Percentiles rank a stretch among this genome's conserved stretches.
Evolutionary conservation across 2,113 vertebrate species (phyloP).

Genomic region (Macrotis lagotis): DNA sequence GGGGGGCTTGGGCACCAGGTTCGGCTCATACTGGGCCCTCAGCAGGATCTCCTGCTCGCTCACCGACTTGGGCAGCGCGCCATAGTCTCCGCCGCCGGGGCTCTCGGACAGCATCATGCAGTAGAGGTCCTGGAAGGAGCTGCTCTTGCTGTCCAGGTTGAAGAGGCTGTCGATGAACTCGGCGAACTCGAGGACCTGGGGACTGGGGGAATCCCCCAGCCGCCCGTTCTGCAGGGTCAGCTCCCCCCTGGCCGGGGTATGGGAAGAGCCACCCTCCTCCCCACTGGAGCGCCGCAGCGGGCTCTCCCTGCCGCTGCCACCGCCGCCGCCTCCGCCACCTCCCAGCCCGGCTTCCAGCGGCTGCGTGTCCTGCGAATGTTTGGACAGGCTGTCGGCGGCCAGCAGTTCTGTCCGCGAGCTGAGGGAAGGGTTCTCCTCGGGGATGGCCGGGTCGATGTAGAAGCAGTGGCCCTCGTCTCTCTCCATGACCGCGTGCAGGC

Average conservation of each 20-base stretch:
- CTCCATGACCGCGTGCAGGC: conserved; percentile 93
- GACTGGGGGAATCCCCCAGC: conserved; percentile 89
- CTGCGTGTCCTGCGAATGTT: conserved; percentile 88
- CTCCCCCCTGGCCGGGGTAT: conserved; percentile 75
- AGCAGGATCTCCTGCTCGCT: conserved; percentile 93
- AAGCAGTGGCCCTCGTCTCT: conserved; percentile 89
- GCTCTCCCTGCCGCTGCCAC: conserved; percentile 83
- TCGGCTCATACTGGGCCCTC: conserved; percentile 95
- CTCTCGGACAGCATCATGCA: conserved; percentile 90
- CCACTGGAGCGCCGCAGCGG: conserved; percentile 82
- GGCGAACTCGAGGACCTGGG: conserved; percentile 97
- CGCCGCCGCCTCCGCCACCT: conserved; percentile 80
- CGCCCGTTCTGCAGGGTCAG: conserved; percentile 90
- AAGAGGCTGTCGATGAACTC: conserved; percentile 99
- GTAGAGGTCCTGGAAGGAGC: conserved; percentile 95
- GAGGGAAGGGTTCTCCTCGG: conserved; percentile 97
- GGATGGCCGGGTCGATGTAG: conserved; percentile 94
- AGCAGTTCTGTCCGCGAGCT: conserved; percentile 97
- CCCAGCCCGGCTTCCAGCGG: conserved; percentile 76
- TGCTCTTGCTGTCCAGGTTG: conserved; percentile 94
- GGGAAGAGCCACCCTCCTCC: conserved; percentile 69
- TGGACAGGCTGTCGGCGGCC: conserved; percentile 93
- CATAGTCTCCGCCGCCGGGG: conserved; percentile 87
- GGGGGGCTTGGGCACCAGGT: conserved; percentile 96
- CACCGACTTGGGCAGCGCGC: conserved; percentile 85